phyloP scores from a whole-genome alignment of 2,797 vertebrate species.

The Lithobates sylvaticus region DNA sequence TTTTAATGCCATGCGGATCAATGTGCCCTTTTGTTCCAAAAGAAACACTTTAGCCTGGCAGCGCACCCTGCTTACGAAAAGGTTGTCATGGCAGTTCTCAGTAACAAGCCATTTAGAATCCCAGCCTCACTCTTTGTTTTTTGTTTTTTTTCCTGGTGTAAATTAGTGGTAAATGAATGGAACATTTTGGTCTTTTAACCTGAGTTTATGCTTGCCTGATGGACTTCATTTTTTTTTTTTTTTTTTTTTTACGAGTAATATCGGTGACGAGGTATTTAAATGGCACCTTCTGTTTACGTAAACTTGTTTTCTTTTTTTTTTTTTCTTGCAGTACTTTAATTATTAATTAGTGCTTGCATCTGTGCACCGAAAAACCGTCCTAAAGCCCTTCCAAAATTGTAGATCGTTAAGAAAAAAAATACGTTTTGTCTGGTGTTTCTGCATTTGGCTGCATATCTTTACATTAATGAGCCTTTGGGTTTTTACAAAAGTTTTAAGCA shows the following conservation, averaged over 20 bases:
- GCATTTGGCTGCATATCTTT: slow-evolving; percentile 1
- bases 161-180: slow-evolving; percentile 63
- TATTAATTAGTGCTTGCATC: slow-evolving; percentile 56
- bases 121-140: slow-evolving; percentile 39
- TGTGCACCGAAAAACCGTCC: slow-evolving; percentile 23
- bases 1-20: slow-evolving; percentile 58
- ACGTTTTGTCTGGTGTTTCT: slow-evolving; percentile 39
- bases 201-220: slow-evolving; percentile 32
- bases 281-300: slow-evolving; percentile 46
- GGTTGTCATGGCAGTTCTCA: slow-evolving; percentile 61
- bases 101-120: slow-evolving; percentile 53
- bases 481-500: background rate
- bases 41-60: slow-evolving; percentile 44
- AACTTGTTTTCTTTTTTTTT: slow-evolving; percentile 11
- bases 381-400: slow-evolving; percentile 48
- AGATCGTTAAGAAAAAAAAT: slow-evolving; percentile 48
- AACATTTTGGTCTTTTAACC: slow-evolving; percentile 52
- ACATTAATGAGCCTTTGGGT: slow-evolving; percentile 27
- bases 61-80: slow-evolving; percentile 58
- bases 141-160: slow-evolving; percentile 47
- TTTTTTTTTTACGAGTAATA: slow-evolving; percentile 24
- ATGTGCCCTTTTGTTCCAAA: slow-evolving; percentile 62
- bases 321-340: slow-evolving; percentile 51
- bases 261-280: slow-evolving; percentile 42
- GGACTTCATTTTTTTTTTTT: slow-evolving; percentile 30